phyloP scores from a whole-genome alignment of 2,113 vertebrate genomes.

The Macrotus californicus region DNA sequence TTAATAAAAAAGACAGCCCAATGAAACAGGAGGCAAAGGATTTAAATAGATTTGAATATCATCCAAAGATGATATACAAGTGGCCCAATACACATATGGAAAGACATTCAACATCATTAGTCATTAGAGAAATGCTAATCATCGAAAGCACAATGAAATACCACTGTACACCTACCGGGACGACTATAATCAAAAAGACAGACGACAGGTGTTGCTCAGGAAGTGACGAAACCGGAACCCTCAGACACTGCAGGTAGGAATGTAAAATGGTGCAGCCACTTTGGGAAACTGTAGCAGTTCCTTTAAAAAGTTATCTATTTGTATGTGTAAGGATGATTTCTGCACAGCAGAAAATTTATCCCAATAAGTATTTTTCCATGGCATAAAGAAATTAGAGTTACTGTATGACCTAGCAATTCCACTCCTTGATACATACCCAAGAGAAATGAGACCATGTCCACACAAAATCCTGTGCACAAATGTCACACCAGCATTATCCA shows the following conservation, averaged over 20 bases:
- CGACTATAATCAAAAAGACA: neutral
- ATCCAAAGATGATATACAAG: no score
- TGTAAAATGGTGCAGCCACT: neutral
- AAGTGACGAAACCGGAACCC: neutral
- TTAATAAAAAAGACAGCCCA: neutral
- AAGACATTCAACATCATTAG: neutral
- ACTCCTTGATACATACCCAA: no score
- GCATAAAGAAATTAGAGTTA: neutral
- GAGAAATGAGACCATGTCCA: no score
- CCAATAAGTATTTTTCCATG: neutral
- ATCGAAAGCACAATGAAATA: neutral
- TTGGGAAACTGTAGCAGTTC: neutral
- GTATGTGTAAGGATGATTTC: neutral
- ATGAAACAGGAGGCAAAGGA: neutral
- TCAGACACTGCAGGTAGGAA: neutral
- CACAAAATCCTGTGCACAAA: no score
- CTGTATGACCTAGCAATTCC: neutral
- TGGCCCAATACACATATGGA: neutral
- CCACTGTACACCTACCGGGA: neutral
- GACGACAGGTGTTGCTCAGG: neutral
- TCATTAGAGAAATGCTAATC: neutral
- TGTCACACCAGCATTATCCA: neutral
- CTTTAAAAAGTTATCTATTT: neutral
- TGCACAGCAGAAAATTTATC: neutral
- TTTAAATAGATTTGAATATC: neutral